Conservation (phyloP, 1,140 invertebrate species). For the Leptoteleia sp. region DNA sequence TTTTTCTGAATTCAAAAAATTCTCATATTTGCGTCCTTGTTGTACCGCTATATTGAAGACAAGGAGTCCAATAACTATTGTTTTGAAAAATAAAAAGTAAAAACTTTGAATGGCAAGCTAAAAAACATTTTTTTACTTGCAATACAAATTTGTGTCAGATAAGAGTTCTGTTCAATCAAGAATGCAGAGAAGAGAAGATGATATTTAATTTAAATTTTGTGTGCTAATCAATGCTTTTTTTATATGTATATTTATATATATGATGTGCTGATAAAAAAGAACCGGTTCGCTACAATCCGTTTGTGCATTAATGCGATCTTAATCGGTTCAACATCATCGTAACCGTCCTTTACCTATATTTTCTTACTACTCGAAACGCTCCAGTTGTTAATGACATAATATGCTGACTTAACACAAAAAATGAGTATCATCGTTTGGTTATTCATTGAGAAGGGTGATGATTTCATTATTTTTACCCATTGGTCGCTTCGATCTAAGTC, state of each 20-base stretch:
- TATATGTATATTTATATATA: too few species aligned
- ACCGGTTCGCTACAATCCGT: constrained; percentile 40
- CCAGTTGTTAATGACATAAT: constrained; percentile 53
- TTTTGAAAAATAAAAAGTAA: too few species aligned
- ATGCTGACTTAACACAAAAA: constrained; percentile 1
- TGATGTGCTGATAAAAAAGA: constrained; percentile 46
- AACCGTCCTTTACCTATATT: constrained; percentile 61
- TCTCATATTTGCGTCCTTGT: too few species aligned
- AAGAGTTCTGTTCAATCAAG: too few species aligned
- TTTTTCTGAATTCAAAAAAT: too few species aligned
- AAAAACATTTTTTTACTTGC: too few species aligned
- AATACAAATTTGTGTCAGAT: too few species aligned
- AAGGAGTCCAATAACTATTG: too few species aligned
- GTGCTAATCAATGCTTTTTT: too few species aligned
- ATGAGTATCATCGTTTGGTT: constrained; percentile 11
- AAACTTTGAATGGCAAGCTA: too few species aligned
- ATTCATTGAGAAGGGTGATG: constrained; percentile 17
- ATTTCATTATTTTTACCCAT: constrained; percentile 8
- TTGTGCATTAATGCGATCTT: constrained; percentile 30
- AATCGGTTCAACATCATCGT: constrained; percentile 14
- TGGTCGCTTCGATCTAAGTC: constrained; percentile 1
- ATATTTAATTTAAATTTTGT: constrained; percentile 20
- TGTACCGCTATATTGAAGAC: too few species aligned
- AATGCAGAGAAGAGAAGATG: constrained; percentile 15
- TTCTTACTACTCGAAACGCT: constrained; percentile 46